Percentiles rank a stretch among this genome's conserved stretches.
Evolutionary conservation across 2,113 vertebrate genomes (phyloP).

Genomic region (Phycodurus eques): DNA sequence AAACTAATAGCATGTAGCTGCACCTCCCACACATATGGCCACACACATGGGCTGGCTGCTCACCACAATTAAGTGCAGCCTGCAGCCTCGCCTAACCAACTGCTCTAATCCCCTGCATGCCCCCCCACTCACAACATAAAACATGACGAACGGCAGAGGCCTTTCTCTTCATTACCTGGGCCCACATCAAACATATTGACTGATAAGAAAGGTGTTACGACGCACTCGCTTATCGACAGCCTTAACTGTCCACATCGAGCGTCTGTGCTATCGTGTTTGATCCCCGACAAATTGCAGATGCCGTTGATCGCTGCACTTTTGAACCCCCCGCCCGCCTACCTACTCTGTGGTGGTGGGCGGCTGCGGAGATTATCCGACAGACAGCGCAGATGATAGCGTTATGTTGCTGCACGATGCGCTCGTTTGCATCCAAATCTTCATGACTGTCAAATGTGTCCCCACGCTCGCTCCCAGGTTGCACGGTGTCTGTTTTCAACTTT

Average conservation of each 20-base stretch:
- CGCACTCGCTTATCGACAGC: conserved; percentile 42
- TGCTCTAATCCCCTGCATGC: neutral
- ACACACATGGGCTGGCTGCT: conserved; percentile 8
- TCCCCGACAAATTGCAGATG: conserved; percentile 21
- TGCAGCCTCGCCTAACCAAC: conserved; percentile 11
- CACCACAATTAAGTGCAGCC: conserved; percentile 32
- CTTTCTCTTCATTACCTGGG: conserved; percentile 54
- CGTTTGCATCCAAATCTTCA: neutral
- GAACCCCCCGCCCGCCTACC: conserved; percentile 1
- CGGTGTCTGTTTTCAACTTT: no score
- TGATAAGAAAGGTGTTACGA: conserved; percentile 53
- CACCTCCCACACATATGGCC: conserved; percentile 10
- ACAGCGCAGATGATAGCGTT: neutral
- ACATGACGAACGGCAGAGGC: conserved; percentile 52
- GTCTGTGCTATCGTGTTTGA: neutral
- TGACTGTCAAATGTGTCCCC: no score
- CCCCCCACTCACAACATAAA: conserved; percentile 39
- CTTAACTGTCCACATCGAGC: conserved; percentile 22
- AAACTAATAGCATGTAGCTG: conserved; percentile 10
- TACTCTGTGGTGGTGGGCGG: neutral
- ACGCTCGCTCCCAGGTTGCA: no score
- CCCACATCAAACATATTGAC: conserved; percentile 50
- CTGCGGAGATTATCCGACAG: neutral
- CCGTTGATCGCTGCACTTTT: conserved; percentile 29
- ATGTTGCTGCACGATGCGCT: neutral